Evolutionary conservation across 2,113 vertebrate genomes (phyloP).

Genomic region (Notiomystis cincta): DNA sequence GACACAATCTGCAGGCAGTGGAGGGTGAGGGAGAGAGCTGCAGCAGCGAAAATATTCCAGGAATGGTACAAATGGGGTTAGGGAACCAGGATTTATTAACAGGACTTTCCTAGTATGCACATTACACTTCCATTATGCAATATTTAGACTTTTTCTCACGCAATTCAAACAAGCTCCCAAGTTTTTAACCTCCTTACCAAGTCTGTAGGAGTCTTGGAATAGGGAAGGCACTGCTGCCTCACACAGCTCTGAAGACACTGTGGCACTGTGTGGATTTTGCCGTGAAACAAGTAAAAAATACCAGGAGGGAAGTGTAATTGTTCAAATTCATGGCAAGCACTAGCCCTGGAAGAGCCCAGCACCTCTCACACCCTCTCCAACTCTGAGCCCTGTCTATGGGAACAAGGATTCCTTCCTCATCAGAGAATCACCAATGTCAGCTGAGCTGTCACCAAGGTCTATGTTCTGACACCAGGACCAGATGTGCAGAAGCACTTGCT

Average conservation of each 20-base stretch:
- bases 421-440: not conserved
- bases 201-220: not conserved
- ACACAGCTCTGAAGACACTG: not conserved
- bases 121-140: not conserved
- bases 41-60: not conserved
- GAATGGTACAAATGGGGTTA: not conserved
- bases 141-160: not conserved
- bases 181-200: not conserved
- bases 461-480: fast-evolving
- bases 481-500: not conserved
- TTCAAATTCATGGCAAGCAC: not conserved
- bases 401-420: not conserved
- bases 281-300: not conserved
- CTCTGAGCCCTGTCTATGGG: not conserved
- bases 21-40: not conserved
- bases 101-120: not conserved
- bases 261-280: fast-evolving
- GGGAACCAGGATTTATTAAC: not conserved
- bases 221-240: not conserved
- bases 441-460: not conserved
- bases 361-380: not conserved
- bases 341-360: not conserved
- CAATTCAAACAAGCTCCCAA: not conserved
- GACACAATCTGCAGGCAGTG: not conserved
- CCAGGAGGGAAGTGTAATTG: not conserved